These are phyloP conservation scores for Rhinoraja longicauda DNA, from an alignment of 2,797 vertebrate species.

Conservation along the genomic window DNA sequence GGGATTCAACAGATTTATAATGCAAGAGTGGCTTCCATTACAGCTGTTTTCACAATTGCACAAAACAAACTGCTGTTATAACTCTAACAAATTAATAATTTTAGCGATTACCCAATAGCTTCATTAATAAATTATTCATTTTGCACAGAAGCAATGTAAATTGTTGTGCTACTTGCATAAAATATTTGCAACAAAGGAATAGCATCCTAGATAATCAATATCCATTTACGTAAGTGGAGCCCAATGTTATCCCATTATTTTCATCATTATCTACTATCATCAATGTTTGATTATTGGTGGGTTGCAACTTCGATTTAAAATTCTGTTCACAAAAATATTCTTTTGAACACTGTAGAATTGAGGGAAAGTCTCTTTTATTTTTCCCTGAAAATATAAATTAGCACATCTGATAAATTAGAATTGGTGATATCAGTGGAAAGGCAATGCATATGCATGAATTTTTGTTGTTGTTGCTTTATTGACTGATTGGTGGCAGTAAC, in stretches of 20 bases:
- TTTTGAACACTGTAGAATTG: neutral
- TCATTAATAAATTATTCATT: neutral
- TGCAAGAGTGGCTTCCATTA: neutral
- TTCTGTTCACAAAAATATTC: neutral
- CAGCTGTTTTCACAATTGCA: neutral
- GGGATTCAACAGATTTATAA: neutral
- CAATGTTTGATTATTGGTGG: neutral
- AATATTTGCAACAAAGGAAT: neutral
- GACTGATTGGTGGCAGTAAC: neutral
- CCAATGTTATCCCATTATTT: neutral
- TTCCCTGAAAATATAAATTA: neutral
- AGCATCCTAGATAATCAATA: neutral
- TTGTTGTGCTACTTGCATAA: neutral
- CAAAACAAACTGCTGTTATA: neutral
- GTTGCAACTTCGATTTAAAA: neutral
- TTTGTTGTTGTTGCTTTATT: neutral
- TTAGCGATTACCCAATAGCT: neutral
- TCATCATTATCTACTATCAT: neutral
- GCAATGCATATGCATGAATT: neutral
- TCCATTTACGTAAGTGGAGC: neutral
- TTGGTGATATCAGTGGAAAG: neutral
- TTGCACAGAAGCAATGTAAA: neutral
- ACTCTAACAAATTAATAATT: neutral
- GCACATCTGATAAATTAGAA: neutral
- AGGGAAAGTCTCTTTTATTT: neutral